These are phyloP conservation scores for Melitaea cinxia DNA, from an alignment of 1,140 invertebrate species.

Conservation along the genomic window DNA sequence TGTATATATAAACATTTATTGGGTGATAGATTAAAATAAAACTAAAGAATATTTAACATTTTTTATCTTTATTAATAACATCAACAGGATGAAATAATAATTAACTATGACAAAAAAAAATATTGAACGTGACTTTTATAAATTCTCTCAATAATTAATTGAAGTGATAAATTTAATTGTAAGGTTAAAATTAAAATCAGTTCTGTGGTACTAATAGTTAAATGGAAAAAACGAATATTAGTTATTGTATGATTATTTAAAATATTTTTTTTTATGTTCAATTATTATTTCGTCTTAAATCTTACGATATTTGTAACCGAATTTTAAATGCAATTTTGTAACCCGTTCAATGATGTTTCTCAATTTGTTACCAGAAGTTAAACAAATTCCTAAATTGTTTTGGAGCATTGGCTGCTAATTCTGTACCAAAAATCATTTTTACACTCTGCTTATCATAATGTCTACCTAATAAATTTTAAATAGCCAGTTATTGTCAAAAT, in stretches of 20 bases:
- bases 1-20: neutral
- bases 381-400: neutral
- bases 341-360: neutral
- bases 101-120: conserved; percentile 19
- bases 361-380: neutral
- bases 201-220: conserved; percentile 44
- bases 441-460: conserved; percentile 49
- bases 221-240: conserved; percentile 52
- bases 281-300: conserved; percentile 25
- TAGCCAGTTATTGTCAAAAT: conserved; percentile 55
- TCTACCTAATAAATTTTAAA: conserved; percentile 50
- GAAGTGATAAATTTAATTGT: conserved; percentile 48
- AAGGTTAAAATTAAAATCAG: conserved; percentile 48
- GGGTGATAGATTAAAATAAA: too few species aligned
- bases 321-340: conserved; percentile 19
- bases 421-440: neutral
- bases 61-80: conserved; percentile 21
- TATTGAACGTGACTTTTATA: conserved; percentile 16
- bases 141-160: conserved; percentile 39
- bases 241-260: conserved; percentile 44
- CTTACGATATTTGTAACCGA: conserved; percentile 4
- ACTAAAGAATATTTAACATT: conserved; percentile 12
- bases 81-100: conserved; percentile 20
- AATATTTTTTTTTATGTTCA: conserved; percentile 21
- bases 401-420: conserved; percentile 4